Evolutionary conservation across 2,113 vertebrate genomes (phyloP), one percentile per base, ranked within the genome.

Genomic region (Cephalophus harveyi): DNA sequence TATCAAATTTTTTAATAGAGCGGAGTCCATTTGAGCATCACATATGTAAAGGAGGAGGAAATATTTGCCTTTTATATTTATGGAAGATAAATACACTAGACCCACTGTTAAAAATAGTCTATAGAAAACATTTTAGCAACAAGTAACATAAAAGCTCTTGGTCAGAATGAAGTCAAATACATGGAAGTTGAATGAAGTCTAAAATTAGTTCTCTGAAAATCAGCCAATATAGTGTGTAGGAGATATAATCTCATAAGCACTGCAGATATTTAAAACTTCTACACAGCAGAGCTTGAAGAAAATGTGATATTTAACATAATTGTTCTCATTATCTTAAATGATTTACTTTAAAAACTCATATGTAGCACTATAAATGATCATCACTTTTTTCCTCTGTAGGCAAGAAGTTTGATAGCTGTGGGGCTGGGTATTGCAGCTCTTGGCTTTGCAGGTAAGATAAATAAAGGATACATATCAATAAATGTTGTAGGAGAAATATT

Each of bases 351-450:
- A 59, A 92, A 97, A 43, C 40, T 15, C 59, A 15, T 43, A 14
- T 76, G 15, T 87, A 76, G 28, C 27, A n/a, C 28, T 82, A 0
- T 82, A 62, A 82, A 40, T 96, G 48, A 87, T 91, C 28, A 0
- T 92, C 50, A 5, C 97, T 15, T 97, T 46, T 98, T 96, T 93
- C 89, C 84, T 57, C 94, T 93, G 83, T 93, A 99, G 99, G 99
- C 99, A 64, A 98, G 98, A 82, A 99, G 99, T 93, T 96, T 99
- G 97, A 99, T 99, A 59, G 99, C 99, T 1, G 99, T 99, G 3
- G 99, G 99, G 52, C 99, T 99, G n/a, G 99, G 99, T 15, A 97
- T 99, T 87, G 99, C 99, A 89, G 99, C 99, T 86, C 98, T 99
- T 94, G 99, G 99, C 8, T 99, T 99, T 99, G 99, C 99, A 98